Base-by-base conservation (phyloP, 2,113 vertebrate species). In the Megaleporinus macrocephalus region DNA sequence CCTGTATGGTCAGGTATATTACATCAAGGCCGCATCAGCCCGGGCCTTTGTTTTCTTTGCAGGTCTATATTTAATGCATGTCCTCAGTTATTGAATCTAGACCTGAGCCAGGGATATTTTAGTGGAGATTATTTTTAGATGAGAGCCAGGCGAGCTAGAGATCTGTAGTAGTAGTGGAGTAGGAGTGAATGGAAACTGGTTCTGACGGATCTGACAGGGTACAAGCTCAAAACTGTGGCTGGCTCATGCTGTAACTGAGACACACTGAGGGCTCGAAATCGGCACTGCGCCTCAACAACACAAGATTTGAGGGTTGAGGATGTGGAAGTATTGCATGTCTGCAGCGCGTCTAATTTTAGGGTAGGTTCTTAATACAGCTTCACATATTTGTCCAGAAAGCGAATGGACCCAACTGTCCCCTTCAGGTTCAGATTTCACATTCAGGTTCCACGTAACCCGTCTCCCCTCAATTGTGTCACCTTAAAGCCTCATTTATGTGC, bases 81-180 rank as follows among this genome's bases (percentile, higher is more conserved):
- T 81, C 62, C 62, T 81, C 49, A 18, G 80, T 81, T 81, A 81
- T 81, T 81, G 72, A 57, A 81, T 81, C 72, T 75, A 69, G 61
- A 81, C 72, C 49, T 59, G 72, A 68, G 72, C 63, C 27, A 9
- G 57, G 71, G 79, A 74, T 81, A 82, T 82, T 75, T 63, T 75
- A 55, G 74, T 73, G 71, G 59, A 74, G 62, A 68, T 74, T 33
- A 73, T 83, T 83, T 61, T 16, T 27, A 75, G 61, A 75, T 75
- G 27, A 68, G 62, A 5, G 13, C 30, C 62, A 81, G 62, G 62
- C 61, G 3, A 81, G 57, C 33, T 41, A 26, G 27, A 6, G 36
- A 61, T 49, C 53, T 44, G n/a, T 61, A 71, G 53, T 79, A 71
- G 53, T 61, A 33, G 16, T 61, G 30, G 55, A 33, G 16, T 61